phyloP scores from a whole-genome alignment of 2,888 invertebrate species.

The Meiosimyza decipiens region DNA sequence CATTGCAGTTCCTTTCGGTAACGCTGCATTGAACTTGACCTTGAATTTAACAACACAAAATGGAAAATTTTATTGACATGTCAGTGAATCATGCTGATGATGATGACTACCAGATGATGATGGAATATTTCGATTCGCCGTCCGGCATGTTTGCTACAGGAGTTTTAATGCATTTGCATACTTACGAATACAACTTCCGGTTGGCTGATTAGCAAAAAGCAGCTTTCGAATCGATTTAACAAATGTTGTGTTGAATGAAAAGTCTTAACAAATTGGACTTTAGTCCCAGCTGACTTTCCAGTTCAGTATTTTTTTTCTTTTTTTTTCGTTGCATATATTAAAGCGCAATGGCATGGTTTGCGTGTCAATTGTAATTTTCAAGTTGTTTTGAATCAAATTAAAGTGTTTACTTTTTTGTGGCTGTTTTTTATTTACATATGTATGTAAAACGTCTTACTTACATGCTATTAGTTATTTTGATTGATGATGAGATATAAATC shows the following conservation, averaged over 20 bases:
- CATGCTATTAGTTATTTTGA: too few relatives aligned
- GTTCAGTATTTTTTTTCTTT: neutral
- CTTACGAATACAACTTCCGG: too few relatives aligned
- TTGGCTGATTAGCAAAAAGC: too few relatives aligned
- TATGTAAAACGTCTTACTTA: too few relatives aligned
- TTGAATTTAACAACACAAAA: conserved; percentile 8
- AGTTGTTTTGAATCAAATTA: neutral
- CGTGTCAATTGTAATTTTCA: conserved; percentile 13
- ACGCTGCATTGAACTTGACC: conserved; percentile 26
- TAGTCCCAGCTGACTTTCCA: conserved; percentile 1
- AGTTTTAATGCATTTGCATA: too few relatives aligned
- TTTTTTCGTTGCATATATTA: conserved; percentile 8
- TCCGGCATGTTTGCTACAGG: neutral
- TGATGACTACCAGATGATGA: neutral
- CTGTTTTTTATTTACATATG: too few relatives aligned
- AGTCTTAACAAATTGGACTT: neutral
- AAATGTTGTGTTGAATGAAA: neutral
- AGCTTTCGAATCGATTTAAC: conserved; percentile 28
- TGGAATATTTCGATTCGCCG: conserved; percentile 20
- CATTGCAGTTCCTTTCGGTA: neutral
- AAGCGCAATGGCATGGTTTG: conserved; percentile 7
- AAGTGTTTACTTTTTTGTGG: neutral
- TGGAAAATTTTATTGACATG: conserved; percentile 20
- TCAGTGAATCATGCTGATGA: neutral
- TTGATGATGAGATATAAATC: too few relatives aligned